These are phyloP conservation scores for Eulemur macaco DNA, from an alignment of 2,113 vertebrate genomes.

Conservation along the genomic window DNA sequence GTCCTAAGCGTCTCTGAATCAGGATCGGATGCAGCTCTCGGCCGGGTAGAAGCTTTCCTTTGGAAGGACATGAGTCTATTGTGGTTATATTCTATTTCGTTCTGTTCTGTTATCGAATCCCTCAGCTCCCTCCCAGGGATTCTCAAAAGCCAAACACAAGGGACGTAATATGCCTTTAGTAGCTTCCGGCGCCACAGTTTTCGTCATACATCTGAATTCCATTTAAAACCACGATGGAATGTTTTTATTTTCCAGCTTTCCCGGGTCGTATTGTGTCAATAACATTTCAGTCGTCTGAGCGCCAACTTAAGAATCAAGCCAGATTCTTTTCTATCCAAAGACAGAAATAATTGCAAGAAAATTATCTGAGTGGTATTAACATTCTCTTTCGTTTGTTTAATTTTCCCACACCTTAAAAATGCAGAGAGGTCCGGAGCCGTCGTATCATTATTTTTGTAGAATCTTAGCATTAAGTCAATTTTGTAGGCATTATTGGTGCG, in stretches of 20 bases:
- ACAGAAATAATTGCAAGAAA: constrained; percentile 11
- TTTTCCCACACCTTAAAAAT: neutral
- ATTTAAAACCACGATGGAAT: neutral
- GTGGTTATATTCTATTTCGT: neutral
- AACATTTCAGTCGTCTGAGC: neutral
- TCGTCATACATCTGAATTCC: neutral
- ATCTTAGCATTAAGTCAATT: neutral
- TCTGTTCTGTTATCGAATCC: neutral
- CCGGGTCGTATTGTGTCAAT: neutral
- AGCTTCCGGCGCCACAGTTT: neutral
- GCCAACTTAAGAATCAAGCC: neutral
- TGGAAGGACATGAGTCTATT: neutral
- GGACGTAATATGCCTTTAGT: neutral
- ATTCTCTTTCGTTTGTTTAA: neutral
- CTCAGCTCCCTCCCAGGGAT: neutral
- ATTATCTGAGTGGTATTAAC: neutral
- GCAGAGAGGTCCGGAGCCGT: neutral
- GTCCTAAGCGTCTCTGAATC: constrained; percentile 60
- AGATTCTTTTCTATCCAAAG: neutral
- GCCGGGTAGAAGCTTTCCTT: neutral
- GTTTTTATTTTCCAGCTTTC: neutral
- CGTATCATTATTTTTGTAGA: neutral
- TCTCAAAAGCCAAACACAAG: constrained; percentile 38
- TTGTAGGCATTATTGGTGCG: neutral
- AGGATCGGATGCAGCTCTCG: neutral